phyloP scores from a whole-genome alignment of 1,140 invertebrate genomes.

The Rhagoletis zephyria region DNA sequence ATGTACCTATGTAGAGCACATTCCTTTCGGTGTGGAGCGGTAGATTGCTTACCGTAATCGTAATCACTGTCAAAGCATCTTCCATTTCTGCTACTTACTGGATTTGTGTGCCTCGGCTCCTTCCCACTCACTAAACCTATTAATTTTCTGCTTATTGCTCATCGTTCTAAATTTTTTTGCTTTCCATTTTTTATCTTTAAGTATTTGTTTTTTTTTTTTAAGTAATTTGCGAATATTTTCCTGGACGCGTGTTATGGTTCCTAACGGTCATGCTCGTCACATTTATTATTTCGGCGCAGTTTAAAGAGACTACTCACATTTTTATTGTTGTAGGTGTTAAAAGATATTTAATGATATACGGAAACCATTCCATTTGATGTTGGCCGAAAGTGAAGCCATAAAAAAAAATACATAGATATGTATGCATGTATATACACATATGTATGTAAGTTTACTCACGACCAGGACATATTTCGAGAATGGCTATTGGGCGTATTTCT shows the following conservation, averaged over 20 bases:
- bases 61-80: slow-evolving; percentile 45
- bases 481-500: too few species aligned
- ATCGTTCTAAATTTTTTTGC: slow-evolving; percentile 1
- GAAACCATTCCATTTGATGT: neutral
- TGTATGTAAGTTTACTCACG: too few species aligned
- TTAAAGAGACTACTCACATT: slow-evolving; percentile 8
- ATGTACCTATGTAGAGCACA: slow-evolving; percentile 18
- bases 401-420: too few species aligned
- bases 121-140: neutral
- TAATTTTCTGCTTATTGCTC: slow-evolving; percentile 32
- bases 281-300: slow-evolving; percentile 52
- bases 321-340: slow-evolving; percentile 66
- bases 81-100: slow-evolving; percentile 23
- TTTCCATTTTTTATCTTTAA: neutral
- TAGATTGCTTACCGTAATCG: slow-evolving; percentile 39
- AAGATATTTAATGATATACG: slow-evolving; percentile 47
- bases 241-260: slow-evolving; percentile 53
- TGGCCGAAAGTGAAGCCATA: neutral
- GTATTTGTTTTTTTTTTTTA: neutral
- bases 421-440: too few species aligned
- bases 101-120: neutral
- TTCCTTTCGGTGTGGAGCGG: slow-evolving; percentile 1
- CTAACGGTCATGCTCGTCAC: slow-evolving; percentile 57
- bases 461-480: too few species aligned
- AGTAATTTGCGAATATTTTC: slow-evolving; percentile 56